phyloP scores from a whole-genome alignment of 2,113 vertebrate genomes.

The Takifugu flavidus region DNA sequence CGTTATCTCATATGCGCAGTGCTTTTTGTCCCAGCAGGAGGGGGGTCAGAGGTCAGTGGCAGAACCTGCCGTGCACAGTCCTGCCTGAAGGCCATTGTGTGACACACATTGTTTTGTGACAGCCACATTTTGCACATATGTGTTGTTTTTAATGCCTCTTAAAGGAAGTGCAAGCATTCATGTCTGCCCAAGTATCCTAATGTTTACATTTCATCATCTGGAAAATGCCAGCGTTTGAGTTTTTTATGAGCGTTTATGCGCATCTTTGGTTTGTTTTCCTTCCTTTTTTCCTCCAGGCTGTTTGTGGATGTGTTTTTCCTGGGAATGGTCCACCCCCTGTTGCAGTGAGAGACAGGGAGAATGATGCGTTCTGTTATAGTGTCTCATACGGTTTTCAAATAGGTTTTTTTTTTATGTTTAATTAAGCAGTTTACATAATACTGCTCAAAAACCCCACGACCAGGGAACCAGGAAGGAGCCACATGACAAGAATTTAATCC shows the following conservation, averaged over 20 bases:
- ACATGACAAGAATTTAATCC: conserved; percentile 43
- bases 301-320: conserved; percentile 22
- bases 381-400: conserved; percentile 12
- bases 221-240: background rate
- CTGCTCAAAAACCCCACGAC: conserved; percentile 34
- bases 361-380: conserved; percentile 3
- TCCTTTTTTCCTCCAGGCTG: conserved; percentile 34
- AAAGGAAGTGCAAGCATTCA: conserved; percentile 4
- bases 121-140: conserved; percentile 13
- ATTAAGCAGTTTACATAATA: conserved; percentile 45
- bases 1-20: conserved; percentile 64
- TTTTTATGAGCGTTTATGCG: conserved; percentile 3
- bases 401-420: conserved; percentile 34
- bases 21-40: conserved; percentile 32
- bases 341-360: conserved; percentile 8
- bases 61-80: conserved; percentile 6
- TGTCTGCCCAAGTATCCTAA: conserved; percentile 12
- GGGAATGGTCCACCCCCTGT: conserved; percentile 5
- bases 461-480: conserved; percentile 21
- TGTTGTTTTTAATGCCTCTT: background rate
- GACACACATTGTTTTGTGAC: conserved; percentile 15
- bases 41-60: conserved; percentile 13
- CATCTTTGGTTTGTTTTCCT: conserved; percentile 20
- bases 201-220: conserved; percentile 18
- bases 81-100: conserved; percentile 19